phyloP scores from a whole-genome alignment of 2,888 invertebrate species.

The Hyppa rectilinea region DNA sequence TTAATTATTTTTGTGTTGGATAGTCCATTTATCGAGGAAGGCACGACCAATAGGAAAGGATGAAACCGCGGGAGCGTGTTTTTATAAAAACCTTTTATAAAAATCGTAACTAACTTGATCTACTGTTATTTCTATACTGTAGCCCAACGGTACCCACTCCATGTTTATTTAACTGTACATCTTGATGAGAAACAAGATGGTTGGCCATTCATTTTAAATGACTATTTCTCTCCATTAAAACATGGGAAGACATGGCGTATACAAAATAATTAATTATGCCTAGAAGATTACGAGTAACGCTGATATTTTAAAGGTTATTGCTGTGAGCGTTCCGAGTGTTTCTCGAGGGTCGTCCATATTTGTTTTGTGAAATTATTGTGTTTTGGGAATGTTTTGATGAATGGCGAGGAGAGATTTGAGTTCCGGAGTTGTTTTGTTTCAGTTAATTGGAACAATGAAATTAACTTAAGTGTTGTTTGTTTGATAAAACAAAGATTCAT shows the following conservation, averaged over 20 bases:
- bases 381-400: slow-evolving; percentile 34
- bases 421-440: slow-evolving; percentile 13
- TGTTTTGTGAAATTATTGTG: slow-evolving; percentile 32
- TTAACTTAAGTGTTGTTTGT: slow-evolving; percentile 41
- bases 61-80: too few species aligned
- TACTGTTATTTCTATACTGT: slow-evolving; percentile 24
- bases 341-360: slow-evolving; percentile 24
- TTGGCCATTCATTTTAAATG: slow-evolving; percentile 82
- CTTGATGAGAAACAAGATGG: slow-evolving; percentile 82
- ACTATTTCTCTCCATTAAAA: slow-evolving; percentile 80
- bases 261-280: slow-evolving; percentile 82
- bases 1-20: too few species aligned
- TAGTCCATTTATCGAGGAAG: too few species aligned
- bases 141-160: slow-evolving; percentile 57
- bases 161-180: slow-evolving; percentile 78
- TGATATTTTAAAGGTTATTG: slow-evolving; percentile 68
- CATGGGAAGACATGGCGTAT: slow-evolving; percentile 74
- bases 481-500: neutral
- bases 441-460: slow-evolving; percentile 26
- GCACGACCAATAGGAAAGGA: too few species aligned
- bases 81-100: too few species aligned
- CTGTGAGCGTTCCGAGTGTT: slow-evolving; percentile 34
- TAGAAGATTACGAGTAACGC: slow-evolving; percentile 69
- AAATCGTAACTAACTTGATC: neutral
- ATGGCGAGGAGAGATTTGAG: slow-evolving; percentile 21